Conservation (phyloP, 64 coral and sea anemone species). For the Pocillopora verrucosa region DNA sequence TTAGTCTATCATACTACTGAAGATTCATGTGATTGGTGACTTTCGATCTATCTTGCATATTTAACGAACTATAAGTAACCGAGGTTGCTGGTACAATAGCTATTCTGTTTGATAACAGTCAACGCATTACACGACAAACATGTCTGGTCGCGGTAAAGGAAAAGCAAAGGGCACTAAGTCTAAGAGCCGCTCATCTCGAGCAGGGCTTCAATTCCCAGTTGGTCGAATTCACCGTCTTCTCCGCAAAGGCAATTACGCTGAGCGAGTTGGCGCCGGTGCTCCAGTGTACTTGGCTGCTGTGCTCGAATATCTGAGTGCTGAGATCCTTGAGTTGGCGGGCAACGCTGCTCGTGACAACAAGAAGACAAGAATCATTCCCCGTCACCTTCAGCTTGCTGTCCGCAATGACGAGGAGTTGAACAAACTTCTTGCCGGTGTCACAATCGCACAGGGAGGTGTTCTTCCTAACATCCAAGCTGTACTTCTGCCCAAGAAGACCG, state of each 20-base stretch:
- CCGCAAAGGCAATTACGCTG: not conserved
- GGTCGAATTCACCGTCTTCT: slow-evolving; percentile 1
- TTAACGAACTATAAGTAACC: too few species aligned
- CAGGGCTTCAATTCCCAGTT: slow-evolving; percentile 9
- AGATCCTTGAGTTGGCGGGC: not conserved
- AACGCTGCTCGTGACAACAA: slow-evolving; percentile 6
- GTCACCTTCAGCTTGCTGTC: slow-evolving; percentile 5
- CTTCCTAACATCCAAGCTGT: slow-evolving; percentile 6
- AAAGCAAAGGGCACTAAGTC: slow-evolving; percentile 23
- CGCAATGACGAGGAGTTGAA: slow-evolving; percentile 9
- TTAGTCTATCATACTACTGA: too few species aligned
- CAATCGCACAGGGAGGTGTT: slow-evolving; percentile 8
- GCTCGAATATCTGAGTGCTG: not conserved
- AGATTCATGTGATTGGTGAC: too few species aligned
- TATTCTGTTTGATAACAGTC: too few species aligned
- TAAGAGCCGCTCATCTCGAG: slow-evolving; percentile 23
- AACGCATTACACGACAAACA: too few species aligned
- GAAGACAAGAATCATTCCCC: slow-evolving; percentile 1
- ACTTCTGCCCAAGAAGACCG: slow-evolving; percentile 3
- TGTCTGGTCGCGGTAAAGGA: slow-evolving; percentile 24
- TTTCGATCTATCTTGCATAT: too few species aligned
- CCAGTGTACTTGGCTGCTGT: not conserved
- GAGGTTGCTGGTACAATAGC: too few species aligned
- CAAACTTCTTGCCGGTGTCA: slow-evolving; percentile 1
- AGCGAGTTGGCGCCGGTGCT: slow-evolving; percentile 1